Conservation (phyloP, 2,113 vertebrate species). For the Rhombomys opimus region DNA sequence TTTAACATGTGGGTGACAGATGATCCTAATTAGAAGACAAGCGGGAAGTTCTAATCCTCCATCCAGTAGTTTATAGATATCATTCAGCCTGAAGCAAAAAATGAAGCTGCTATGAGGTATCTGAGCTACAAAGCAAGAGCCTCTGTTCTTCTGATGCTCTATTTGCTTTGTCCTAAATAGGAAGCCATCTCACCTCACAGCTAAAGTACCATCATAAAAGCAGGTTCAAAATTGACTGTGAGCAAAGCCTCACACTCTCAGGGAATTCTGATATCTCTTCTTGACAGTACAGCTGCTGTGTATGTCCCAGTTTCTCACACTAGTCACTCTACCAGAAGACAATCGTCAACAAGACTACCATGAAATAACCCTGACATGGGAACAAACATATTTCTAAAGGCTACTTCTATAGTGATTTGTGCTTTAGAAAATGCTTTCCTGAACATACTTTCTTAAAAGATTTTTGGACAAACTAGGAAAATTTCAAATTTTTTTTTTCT, state of each 20-base stretch:
- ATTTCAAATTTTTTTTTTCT: not conserved
- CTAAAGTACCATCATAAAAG: not conserved
- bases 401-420: not conserved
- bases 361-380: not conserved
- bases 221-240: not conserved
- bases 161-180: not conserved
- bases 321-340: not conserved
- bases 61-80: not conserved
- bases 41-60: not conserved
- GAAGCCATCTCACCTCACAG: not conserved
- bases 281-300: not conserved
- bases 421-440: not conserved
- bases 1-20: not conserved
- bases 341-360: not conserved
- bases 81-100: not conserved
- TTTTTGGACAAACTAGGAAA: not conserved
- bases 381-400: not conserved
- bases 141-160: not conserved
- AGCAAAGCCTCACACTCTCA: not conserved
- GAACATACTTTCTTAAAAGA: not conserved
- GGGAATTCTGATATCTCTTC: not conserved
- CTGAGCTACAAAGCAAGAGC: fast-evolving
- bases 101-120: not conserved
- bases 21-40: not conserved
- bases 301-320: not conserved